Conservation (phyloP, 2,797 vertebrate species). For the Meriones psammophilus region DNA sequence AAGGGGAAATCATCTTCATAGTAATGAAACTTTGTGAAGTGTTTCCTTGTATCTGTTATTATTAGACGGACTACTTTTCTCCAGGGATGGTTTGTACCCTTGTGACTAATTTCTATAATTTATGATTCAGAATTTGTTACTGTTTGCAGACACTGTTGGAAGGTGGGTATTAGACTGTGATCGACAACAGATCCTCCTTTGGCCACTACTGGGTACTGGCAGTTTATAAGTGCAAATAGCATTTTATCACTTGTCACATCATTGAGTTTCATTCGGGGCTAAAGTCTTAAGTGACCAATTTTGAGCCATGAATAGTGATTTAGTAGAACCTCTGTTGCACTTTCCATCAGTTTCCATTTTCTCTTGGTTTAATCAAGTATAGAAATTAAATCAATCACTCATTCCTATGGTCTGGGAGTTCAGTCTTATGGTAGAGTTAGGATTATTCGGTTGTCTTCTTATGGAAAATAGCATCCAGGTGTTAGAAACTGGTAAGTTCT, state of each 20-base stretch:
- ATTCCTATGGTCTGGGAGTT: conserved; percentile 76
- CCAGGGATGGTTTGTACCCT: conserved; percentile 89
- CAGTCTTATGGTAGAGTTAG: conserved; percentile 84
- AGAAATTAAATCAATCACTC: conserved; percentile 69
- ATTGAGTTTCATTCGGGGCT: conserved; percentile 75
- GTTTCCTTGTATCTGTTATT: conserved; percentile 87
- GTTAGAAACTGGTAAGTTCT: conserved; percentile 75
- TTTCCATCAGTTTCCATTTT: conserved; percentile 48
- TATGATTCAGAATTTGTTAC: conserved; percentile 86
- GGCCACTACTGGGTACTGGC: conserved; percentile 82
- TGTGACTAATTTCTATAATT: conserved; percentile 89
- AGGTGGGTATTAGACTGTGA: conserved; percentile 85
- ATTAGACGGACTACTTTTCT: conserved; percentile 87
- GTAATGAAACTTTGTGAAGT: conserved; percentile 88
- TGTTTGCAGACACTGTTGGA: conserved; percentile 82
- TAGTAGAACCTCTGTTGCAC: conserved; percentile 51
- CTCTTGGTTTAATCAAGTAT: conserved; percentile 66
- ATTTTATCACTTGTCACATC: conserved; percentile 78
- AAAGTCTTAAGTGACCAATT: conserved; percentile 73
- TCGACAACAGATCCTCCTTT: conserved; percentile 85
- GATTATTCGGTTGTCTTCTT: conserved; percentile 80
- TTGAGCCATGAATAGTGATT: conserved; percentile 81
- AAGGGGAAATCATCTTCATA: conserved; percentile 88
- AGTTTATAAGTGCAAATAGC: conserved; percentile 78
- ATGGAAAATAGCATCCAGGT: conserved; percentile 77